Evolutionary conservation across 2,797 vertebrate genomes (phyloP).

Genomic region (Arrhamphus sclerolepis): DNA sequence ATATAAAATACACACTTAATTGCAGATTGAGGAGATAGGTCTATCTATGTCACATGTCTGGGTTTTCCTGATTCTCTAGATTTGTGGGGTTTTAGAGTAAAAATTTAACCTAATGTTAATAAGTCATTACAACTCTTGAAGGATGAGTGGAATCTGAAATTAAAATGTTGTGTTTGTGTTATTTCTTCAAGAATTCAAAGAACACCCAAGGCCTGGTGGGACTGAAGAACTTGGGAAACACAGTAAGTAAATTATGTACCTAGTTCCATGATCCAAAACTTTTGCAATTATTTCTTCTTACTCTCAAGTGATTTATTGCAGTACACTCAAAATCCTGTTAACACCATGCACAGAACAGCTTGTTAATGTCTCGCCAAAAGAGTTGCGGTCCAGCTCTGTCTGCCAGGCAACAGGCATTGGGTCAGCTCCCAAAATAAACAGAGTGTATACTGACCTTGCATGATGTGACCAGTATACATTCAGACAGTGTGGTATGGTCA

Average conservation of each 20-base stretch:
- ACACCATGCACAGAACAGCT: conserved; percentile 5
- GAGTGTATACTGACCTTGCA: conserved; percentile 42
- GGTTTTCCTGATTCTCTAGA: too few species aligned
- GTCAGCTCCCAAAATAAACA: conserved; percentile 71
- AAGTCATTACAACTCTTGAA: background rate
- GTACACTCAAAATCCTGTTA: conserved; percentile 6
- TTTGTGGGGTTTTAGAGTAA: too few species aligned
- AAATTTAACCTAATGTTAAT: too few species aligned
- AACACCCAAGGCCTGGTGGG: conserved; percentile 91
- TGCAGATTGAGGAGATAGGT: too few species aligned
- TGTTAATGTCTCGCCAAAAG: conserved; percentile 8
- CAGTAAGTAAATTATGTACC: conserved; percentile 82
- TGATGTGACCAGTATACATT: conserved; percentile 21
- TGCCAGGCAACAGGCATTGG: conserved; percentile 65
- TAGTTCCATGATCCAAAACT: background rate
- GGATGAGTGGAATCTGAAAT: background rate
- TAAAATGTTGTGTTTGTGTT: conserved; percentile 40
- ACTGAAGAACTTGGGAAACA: conserved; percentile 96
- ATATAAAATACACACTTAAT: too few species aligned
- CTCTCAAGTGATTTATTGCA: conserved; percentile 1
- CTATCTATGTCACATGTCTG: too few species aligned
- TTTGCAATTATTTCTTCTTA: background rate
- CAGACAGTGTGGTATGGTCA: background rate
- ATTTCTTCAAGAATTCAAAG: conserved; percentile 89
- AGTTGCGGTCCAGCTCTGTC: conserved; percentile 7